Percentiles rank a stretch among this genome's conserved stretches.
Evolutionary conservation across 2,113 vertebrate species (phyloP).

Genomic region (Fregetta grallaria): DNA sequence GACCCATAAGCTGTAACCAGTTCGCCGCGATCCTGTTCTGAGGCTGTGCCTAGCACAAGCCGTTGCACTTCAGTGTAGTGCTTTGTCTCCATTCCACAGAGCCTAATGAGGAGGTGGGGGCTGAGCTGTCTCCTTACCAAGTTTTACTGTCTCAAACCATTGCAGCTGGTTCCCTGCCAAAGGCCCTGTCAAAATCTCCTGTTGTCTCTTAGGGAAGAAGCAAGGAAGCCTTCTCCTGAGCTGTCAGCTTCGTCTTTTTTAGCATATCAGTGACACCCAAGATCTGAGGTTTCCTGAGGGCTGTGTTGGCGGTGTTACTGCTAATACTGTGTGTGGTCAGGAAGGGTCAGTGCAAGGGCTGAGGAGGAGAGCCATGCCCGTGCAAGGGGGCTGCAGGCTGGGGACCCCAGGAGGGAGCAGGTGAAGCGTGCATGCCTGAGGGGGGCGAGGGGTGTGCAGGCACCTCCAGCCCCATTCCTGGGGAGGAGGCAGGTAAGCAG

Average conservation of each 20-base stretch:
- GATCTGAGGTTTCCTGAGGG: background rate
- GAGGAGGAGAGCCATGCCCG: fast-evolving
- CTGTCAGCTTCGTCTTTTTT: background rate
- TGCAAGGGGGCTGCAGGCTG: background rate
- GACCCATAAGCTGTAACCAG: background rate
- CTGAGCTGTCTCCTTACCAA: background rate
- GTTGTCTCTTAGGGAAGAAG: background rate
- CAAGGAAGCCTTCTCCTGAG: background rate
- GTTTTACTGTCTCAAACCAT: background rate
- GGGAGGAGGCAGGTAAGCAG: background rate
- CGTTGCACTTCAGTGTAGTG: background rate
- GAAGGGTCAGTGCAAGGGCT: background rate
- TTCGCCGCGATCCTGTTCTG: background rate
- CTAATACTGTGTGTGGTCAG: background rate
- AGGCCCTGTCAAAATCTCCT: background rate
- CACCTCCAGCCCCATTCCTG: background rate
- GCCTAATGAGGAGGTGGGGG: no score
- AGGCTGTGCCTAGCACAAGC: background rate
- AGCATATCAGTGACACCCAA: fast-evolving
- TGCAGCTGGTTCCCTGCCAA: background rate
- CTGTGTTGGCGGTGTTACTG: background rate
- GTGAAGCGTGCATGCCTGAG: fast-evolving
- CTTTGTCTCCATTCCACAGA: background rate
- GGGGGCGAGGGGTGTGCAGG: background rate
- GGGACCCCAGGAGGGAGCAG: background rate